Percentiles rank a stretch among this genome's conserved stretches.
phyloP scores from a whole-genome alignment of 2,113 vertebrate species.

The Neoarius graeffei region DNA sequence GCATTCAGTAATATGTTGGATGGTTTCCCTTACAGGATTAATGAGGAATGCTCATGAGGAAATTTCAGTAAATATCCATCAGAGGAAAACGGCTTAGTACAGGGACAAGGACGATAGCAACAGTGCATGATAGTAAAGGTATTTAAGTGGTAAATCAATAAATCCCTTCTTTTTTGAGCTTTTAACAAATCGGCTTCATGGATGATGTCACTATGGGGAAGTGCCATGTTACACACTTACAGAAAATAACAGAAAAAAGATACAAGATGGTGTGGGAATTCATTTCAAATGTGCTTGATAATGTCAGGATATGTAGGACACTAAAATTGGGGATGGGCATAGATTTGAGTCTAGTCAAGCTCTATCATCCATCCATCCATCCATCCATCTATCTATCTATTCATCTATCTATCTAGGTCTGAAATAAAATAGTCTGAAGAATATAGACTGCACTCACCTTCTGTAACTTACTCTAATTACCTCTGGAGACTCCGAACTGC shows the following conservation, averaged over 20 bases:
- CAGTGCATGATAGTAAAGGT: not conserved
- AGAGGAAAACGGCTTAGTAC: not conserved
- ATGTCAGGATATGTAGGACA: not conserved
- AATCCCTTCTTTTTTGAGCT: not conserved
- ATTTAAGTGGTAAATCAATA: not conserved
- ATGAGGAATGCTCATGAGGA: not conserved
- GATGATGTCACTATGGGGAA: not conserved
- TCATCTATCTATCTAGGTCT: not conserved
- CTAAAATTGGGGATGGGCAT: not conserved
- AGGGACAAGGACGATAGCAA: not conserved
- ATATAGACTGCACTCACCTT: not conserved
- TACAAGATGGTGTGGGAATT: not conserved
- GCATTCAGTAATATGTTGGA: not conserved
- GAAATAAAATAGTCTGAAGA: not conserved
- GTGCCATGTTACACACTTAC: not conserved
- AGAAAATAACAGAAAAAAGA: too few relatives aligned
- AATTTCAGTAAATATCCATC: not conserved
- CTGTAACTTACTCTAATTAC: not conserved
- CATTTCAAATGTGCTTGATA: not conserved
- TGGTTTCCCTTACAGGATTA: not conserved
- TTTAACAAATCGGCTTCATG: not conserved
- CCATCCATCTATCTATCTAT: too few relatives aligned
- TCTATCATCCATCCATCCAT: not conserved
- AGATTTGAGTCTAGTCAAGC: not conserved
- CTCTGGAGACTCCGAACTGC: not conserved